A percentile compares a stretch with the other conserved stretches of the same genome.
These are phyloP conservation scores for Darevskia mixta DNA, from an alignment of 2,797 vertebrate genomes.

Conservation along the genomic window DNA sequence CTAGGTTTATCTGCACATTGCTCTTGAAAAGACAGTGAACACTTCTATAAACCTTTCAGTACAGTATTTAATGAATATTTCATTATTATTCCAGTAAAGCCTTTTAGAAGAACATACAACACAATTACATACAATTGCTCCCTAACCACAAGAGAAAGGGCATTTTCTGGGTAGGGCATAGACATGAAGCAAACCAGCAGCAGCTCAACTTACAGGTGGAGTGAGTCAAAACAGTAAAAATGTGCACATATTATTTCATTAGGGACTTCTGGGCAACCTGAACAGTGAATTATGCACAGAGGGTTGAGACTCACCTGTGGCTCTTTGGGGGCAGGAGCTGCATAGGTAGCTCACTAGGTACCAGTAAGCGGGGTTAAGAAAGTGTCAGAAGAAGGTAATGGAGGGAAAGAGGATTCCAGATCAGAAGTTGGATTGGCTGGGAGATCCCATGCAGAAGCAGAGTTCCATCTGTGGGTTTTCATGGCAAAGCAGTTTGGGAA, in stretches of 20 bases:
- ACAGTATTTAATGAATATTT: conserved; percentile 78
- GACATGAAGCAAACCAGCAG: conserved; percentile 25
- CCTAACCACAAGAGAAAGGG: conserved; percentile 48
- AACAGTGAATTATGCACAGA: not conserved
- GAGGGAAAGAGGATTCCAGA: not conserved
- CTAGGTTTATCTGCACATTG: conserved; percentile 11
- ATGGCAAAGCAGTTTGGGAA: not conserved
- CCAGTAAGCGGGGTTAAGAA: not conserved
- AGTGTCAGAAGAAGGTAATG: not conserved
- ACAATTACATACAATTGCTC: conserved; percentile 56
- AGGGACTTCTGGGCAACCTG: not conserved
- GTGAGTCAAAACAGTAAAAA: not conserved
- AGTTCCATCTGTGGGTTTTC: not conserved
- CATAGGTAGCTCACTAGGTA: not conserved
- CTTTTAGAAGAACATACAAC: conserved; percentile 77
- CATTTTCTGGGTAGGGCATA: conserved; percentile 33
- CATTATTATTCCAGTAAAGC: conserved; percentile 80
- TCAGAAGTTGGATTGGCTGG: not conserved
- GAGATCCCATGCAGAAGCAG: not conserved
- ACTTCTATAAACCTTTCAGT: conserved; percentile 57
- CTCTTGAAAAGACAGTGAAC: conserved; percentile 42
- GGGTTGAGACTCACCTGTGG: not conserved
- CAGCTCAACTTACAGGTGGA: not conserved
- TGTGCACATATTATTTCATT: conserved; percentile 7
- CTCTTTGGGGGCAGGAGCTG: not conserved